These are phyloP conservation scores for Lampris incognitus DNA, from an alignment of 2,113 vertebrate genomes.

Conservation along the genomic window DNA sequence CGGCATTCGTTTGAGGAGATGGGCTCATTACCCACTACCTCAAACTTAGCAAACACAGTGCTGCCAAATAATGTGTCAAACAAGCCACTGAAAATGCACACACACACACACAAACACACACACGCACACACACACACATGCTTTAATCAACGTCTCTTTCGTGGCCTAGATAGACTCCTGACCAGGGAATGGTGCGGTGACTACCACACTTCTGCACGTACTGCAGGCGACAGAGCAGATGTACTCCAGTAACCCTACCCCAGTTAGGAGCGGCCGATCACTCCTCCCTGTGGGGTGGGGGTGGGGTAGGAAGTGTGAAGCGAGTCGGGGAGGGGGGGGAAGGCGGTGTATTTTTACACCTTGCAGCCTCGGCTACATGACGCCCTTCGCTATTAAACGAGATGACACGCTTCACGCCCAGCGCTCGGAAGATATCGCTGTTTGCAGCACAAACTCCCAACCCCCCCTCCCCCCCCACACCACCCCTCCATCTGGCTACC, in stretches of 20 bases:
- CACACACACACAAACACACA: no score
- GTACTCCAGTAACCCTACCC: no score
- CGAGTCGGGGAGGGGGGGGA: conserved; percentile 6
- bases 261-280: conserved; percentile 7
- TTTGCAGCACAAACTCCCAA: conserved; percentile 34
- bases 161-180: conserved; percentile 41
- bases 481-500: conserved; percentile 62
- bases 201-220: conserved; percentile 27
- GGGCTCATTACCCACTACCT: conserved; percentile 19
- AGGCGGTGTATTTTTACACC: conserved; percentile 40
- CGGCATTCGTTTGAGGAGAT: conserved; percentile 53
- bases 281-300: conserved; percentile 32
- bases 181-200: conserved; percentile 38
- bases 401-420: conserved; percentile 74
- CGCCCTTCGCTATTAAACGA: conserved; percentile 67
- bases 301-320: conserved; percentile 23
- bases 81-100: conserved; percentile 1
- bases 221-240: conserved; percentile 38
- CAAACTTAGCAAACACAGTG: conserved; percentile 10
- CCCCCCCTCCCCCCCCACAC: conserved; percentile 17
- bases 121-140: background rate
- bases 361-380: conserved; percentile 53
- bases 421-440: conserved; percentile 75
- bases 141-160: conserved; percentile 30
- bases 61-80: conserved; percentile 39